Base-by-base conservation (phyloP, 2,113 vertebrate species). In the Aspidoscelis tigris region DNA sequence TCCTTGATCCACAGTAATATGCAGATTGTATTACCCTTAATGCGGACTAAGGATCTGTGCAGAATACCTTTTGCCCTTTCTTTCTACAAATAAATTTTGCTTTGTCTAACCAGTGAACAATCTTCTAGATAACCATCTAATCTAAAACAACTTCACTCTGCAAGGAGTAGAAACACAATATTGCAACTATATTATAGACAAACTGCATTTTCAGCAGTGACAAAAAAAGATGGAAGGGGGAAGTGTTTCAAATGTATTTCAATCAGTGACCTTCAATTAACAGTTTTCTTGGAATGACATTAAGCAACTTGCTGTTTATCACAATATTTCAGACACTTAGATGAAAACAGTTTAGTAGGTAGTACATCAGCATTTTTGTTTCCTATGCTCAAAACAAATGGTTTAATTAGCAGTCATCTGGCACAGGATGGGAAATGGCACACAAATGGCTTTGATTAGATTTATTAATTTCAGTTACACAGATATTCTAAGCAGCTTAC, bases 201-300 rank as follows among this genome's bases (percentile, higher is more conserved):
- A 24, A 24, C 26, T 65, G 18, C 72, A 1, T 71, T 74, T 74
- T 18, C 83, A 90, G 76, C 26, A 85, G 0, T 4, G 85, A 90
- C 82, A 82, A 44, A 84, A 92, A 87, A 89, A 68, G 8, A 50
- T 8, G 1, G 7, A 2, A 10, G 2, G 66, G 91, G 84, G 71
- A 2, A 50, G n/a, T 47, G 16, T 18, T 83, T 81, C 50, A 24
- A 33, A 50, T 22, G 39, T 39, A 78, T 61, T 78, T 33, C 84
- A 68, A 53, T 76, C 9, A 2, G 81, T 85, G 53, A 74, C 70
- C 26, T 80, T 69, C 3, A 80, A 26, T 2, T 81, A 85, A 26
- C 24, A 5, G 77, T 84, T 88, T 58, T 39, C 21, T 12, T 2
- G 58, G 20, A 83, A 75, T 71, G 87, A 75, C 55, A 73, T 0